phyloP scores from a whole-genome alignment of 2,797 vertebrate species.

The Pseudotriccus pelzelni region DNA sequence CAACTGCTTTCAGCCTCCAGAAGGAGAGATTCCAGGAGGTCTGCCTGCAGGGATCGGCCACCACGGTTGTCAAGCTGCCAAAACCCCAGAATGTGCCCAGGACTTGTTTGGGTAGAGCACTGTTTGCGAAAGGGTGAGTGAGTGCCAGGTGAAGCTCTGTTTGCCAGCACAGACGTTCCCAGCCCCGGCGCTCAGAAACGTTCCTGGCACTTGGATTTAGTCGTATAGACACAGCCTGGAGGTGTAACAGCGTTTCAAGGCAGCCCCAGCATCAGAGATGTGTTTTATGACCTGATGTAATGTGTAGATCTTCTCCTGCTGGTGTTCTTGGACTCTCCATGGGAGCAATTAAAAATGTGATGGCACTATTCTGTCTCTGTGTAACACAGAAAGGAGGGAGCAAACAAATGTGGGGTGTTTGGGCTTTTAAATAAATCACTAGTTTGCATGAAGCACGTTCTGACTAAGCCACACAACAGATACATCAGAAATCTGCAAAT shows the following conservation, averaged over 20 bases:
- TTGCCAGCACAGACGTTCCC: not conserved
- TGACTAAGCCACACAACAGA: not conserved
- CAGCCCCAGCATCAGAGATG: not conserved
- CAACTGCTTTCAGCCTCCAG: not conserved
- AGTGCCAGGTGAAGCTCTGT: not conserved
- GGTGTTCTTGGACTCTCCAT: not conserved
- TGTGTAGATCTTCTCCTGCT: not conserved
- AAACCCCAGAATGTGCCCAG: not conserved
- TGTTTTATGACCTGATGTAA: not conserved
- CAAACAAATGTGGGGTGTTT: accelerated
- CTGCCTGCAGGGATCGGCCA: not conserved
- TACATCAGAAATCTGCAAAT: not conserved
- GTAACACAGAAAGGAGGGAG: not conserved
- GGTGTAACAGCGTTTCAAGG: not conserved
- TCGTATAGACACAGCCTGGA: not conserved
- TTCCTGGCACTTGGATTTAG: not conserved
- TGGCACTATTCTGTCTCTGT: not conserved
- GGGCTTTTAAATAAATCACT: not conserved
- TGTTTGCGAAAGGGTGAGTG: not conserved
- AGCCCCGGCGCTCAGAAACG: accelerated
- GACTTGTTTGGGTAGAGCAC: not conserved
- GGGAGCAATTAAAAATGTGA: not conserved
- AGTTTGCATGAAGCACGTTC: not conserved
- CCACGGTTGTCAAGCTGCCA: accelerated
- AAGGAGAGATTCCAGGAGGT: not conserved